Base-by-base conservation (phyloP, 2,888 invertebrate species). In the Synanthedon vespiformis region DNA sequence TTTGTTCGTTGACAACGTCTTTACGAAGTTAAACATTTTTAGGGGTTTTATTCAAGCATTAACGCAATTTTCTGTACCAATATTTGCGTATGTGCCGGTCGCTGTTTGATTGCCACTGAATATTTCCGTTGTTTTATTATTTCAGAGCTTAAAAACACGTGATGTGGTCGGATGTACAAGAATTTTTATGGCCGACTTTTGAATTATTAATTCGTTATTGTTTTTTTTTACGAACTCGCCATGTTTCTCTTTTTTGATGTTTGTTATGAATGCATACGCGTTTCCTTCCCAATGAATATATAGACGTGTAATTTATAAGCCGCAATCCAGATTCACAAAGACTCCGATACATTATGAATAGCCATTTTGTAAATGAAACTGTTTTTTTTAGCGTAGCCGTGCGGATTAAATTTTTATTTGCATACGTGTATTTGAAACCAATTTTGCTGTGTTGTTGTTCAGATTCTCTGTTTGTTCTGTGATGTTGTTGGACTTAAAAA, bases 71-170 rank as follows among this genome's bases (percentile, higher is more conserved):
- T 64, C 67, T 68, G 58, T 63, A 62, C 62, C 64, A 77, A 74
- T 77, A 75, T 77, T 76, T 74, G 69, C 59, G 53, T 61, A 67
- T 67, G 65, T 66, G 62, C 64, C 61, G 65, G 61, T 60, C 55
- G 63, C 58, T 73, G 71, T 75, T 72, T 74, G 72, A 72, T 76
- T 72, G 70, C 70, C 67, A 68, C 69, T 72, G 68, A 73, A 72
- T 72, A 71, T 70, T 73, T 74, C 67, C 67, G 66, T 44, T 44
- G 44, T 44, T 44, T 44, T 44, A 44, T 44, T 44, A 44, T 44
- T 44, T 44, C 44, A 44, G 44, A 44, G 44, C 44, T 44, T 44
- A 44, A 44, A 41, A 44, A 44, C 44, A n/a, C 13, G 44, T 44
- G n/a, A 50, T 13, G 50, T n/a, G 34, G 50, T 50, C 34, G 34